Evolutionary conservation across 2,797 vertebrate species (phyloP).

Genomic region (Brachymystax lenok): DNA sequence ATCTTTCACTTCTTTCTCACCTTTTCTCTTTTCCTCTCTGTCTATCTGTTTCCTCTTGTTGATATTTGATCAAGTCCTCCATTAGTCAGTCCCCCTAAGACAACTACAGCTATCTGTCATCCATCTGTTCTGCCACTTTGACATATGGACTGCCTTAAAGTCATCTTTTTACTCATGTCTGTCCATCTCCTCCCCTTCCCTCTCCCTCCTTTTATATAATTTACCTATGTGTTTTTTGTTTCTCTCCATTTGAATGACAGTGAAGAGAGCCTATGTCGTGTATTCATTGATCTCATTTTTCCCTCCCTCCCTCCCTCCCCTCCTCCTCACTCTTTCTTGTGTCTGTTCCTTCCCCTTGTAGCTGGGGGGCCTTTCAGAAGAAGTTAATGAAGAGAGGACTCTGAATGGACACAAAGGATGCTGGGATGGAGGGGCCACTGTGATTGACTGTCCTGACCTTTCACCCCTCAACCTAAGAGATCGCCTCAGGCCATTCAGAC

Average conservation of each 20-base stretch:
- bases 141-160: conserved; percentile 34
- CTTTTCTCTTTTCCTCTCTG: conserved; percentile 13
- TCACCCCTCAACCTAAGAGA: conserved; percentile 56
- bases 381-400: conserved; percentile 72
- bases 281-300: conserved; percentile 59
- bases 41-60: neutral
- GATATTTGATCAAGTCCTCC: conserved; percentile 13
- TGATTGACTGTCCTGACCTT: conserved; percentile 75
- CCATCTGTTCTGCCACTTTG: conserved; percentile 30
- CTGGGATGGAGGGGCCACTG: conserved; percentile 40
- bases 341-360: conserved; percentile 50
- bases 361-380: conserved; percentile 75
- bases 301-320: conserved; percentile 20
- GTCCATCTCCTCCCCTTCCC: conserved; percentile 43
- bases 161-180: conserved; percentile 65
- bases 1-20: conserved; percentile 1
- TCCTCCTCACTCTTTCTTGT: conserved; percentile 52
- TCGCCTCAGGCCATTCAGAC: conserved; percentile 63
- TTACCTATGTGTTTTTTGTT: conserved; percentile 60
- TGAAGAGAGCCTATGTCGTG: conserved; percentile 60
- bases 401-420: conserved; percentile 70
- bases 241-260: conserved; percentile 68
- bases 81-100: neutral
- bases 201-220: conserved; percentile 23
- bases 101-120: conserved; percentile 43